phyloP scores from a whole-genome alignment of 2,113 vertebrate genomes.

The Xenopus borealis region DNA sequence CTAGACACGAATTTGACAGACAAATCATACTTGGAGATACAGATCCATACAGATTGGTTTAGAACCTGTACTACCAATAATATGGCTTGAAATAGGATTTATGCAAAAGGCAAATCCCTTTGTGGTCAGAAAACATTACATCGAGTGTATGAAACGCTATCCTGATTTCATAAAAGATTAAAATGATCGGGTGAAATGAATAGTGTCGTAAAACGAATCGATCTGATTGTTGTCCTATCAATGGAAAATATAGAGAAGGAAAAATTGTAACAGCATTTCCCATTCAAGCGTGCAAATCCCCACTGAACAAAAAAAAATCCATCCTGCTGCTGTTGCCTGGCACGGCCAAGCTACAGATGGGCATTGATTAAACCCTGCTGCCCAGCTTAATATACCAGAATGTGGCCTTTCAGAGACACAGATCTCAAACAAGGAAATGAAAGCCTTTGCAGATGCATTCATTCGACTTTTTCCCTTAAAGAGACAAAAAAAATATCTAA shows the following conservation, averaged over 20 bases:
- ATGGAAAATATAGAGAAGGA: constrained; percentile 48
- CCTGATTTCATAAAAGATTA: constrained; percentile 15
- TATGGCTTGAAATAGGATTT: constrained; percentile 4
- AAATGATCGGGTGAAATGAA: constrained; percentile 28
- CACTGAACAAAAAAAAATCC: constrained; percentile 46
- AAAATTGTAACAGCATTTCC: constrained; percentile 55
- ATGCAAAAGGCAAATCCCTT: constrained; percentile 10
- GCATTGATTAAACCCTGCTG: constrained; percentile 51
- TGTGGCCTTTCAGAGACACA: constrained; percentile 52
- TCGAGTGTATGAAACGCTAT: constrained; percentile 1
- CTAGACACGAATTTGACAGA: neutral
- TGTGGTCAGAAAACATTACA: constrained; percentile 17
- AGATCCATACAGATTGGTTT: neutral
- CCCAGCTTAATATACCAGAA: constrained; percentile 50
- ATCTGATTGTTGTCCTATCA: constrained; percentile 50
- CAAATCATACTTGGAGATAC: neutral
- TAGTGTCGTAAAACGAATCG: constrained; percentile 37
- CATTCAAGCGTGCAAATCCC: constrained; percentile 50
- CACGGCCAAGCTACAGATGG: constrained; percentile 51
- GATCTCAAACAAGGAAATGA: constrained; percentile 49
- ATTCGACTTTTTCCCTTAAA: neutral
- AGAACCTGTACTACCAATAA: neutral
- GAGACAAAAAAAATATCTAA: neutral
- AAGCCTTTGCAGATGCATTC: constrained; percentile 12
- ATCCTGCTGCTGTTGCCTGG: constrained; percentile 29